These are phyloP conservation scores for Hipparchia sbordonii DNA, from an alignment of 2,888 invertebrate genomes.

Conservation along the genomic window DNA sequence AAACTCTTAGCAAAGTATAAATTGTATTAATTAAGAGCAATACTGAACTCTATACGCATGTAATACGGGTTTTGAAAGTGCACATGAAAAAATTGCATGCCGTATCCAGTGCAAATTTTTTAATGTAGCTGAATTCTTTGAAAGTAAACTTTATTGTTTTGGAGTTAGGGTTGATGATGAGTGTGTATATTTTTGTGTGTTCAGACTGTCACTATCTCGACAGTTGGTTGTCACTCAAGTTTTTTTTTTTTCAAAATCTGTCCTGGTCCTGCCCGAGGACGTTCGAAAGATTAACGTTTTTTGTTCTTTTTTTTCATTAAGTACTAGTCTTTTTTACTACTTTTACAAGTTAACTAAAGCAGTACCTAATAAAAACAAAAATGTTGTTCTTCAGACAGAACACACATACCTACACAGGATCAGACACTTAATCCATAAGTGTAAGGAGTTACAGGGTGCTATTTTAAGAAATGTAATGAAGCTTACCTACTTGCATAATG, in stretches of 20 bases:
- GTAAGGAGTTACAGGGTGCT: too few species aligned
- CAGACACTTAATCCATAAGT: too few species aligned
- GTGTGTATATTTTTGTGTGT: slow-evolving; percentile 29
- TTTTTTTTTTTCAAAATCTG: slow-evolving; percentile 48
- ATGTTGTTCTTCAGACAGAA: too few species aligned
- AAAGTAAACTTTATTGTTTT: slow-evolving; percentile 25
- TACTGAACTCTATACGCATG: slow-evolving; percentile 16
- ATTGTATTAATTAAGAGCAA: slow-evolving; percentile 2
- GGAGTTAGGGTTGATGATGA: slow-evolving; percentile 11
- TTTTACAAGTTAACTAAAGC: neutral
- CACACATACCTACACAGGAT: too few species aligned
- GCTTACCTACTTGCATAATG: too few species aligned
- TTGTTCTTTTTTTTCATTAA: slow-evolving; percentile 9
- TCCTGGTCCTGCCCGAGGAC: slow-evolving; percentile 44
- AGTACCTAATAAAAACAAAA: neutral
- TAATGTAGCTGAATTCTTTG: slow-evolving; percentile 3
- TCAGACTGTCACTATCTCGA: slow-evolving; percentile 48
- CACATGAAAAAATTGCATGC: slow-evolving; percentile 31
- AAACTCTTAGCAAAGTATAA: slow-evolving; percentile 24
- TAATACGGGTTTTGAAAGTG: slow-evolving; percentile 27
- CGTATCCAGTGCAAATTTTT: slow-evolving; percentile 31
- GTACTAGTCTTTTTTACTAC: neutral
- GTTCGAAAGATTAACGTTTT: slow-evolving; percentile 45
- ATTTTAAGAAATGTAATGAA: too few species aligned
- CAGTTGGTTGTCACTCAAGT: slow-evolving; percentile 48